Percentiles rank a stretch among this genome's conserved stretches.
These are phyloP conservation scores for Hypocryptadius cinnamomeus DNA, from an alignment of 2,113 vertebrate species.

Conservation along the genomic window DNA sequence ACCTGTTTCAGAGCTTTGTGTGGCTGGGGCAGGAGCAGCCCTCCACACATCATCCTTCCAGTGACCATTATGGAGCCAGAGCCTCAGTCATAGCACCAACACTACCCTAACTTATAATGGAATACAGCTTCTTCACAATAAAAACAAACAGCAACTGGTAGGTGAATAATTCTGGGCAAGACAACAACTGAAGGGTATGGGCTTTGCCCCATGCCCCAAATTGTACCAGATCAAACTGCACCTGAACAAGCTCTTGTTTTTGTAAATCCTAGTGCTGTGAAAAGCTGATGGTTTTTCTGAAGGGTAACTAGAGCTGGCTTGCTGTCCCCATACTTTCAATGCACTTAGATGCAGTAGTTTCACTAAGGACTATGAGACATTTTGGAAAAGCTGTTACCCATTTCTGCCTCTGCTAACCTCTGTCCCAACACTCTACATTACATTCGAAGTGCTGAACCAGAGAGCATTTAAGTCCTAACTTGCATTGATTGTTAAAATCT, in stretches of 20 bases:
- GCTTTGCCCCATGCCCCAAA: not conserved
- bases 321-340: not conserved
- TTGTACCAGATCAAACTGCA: not conserved
- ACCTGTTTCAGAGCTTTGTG: not conserved
- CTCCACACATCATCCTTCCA: not conserved
- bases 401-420: not conserved
- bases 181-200: not conserved
- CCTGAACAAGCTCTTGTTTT: not conserved
- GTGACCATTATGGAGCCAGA: not conserved
- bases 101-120: not conserved
- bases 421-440: not conserved
- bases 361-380: not conserved
- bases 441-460: not conserved
- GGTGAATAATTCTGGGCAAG: not conserved
- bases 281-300: not conserved
- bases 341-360: not conserved
- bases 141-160: not conserved
- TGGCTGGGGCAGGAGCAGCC: not conserved
- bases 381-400: not conserved
- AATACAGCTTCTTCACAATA: not conserved
- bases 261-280: not conserved
- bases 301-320: not conserved
- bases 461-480: not conserved
- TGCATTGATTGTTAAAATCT: slow-evolving; percentile 39
- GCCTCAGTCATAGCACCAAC: not conserved